Evolutionary conservation across 2,888 invertebrate species (phyloP), one percentile per base, ranked within the genome.

Genomic region (Aphidoletes aphidimyza): DNA sequence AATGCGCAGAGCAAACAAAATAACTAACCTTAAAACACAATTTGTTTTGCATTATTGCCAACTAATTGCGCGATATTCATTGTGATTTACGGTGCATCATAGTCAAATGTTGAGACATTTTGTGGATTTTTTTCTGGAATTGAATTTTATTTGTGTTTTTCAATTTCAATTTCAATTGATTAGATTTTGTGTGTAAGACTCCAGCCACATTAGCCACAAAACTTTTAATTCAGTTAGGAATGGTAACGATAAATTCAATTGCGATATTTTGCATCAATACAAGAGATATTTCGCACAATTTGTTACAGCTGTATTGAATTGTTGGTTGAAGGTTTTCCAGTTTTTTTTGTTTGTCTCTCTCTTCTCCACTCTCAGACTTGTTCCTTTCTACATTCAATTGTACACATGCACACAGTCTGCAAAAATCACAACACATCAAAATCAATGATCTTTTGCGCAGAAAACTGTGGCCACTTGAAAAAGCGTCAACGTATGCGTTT

Each of bases 141-240:
- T 9, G 8, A 42, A 9, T 22, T 5, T 22, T 54, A 42, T 54
- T 54, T 22, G 22, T 22, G n/a, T 22, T n/a, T n/a, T n/a, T 54
- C 5, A 22, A 54, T 22, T 26, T 54, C n/a, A n/a, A n/a, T 26
- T 22, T 1, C 26, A 69, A 69, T 69, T 69, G 69, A 69, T 69
- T 69, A 69, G 0, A 14, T 30, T 54, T 3, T n/a, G 22, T 26
- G 26, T 11, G 22, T 11, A 14, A 69, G 30, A 69, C 30, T 19
- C 34, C n/a, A n/a, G n/a, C 11, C 69, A 34, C 26, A 69, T 69
- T 34, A 14, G 30, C 69, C 69, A 30, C 69, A 30, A 42, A 69
- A 69, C 69, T 30, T 69, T 69, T 69, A 69, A 69, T 69, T 69
- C 30, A 26, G n/a, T 69, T 69, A 30, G 69, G 34, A 69, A 69